phyloP scores from a whole-genome alignment of 1,140 invertebrate species.

The Rhagoletis pomonella region DNA sequence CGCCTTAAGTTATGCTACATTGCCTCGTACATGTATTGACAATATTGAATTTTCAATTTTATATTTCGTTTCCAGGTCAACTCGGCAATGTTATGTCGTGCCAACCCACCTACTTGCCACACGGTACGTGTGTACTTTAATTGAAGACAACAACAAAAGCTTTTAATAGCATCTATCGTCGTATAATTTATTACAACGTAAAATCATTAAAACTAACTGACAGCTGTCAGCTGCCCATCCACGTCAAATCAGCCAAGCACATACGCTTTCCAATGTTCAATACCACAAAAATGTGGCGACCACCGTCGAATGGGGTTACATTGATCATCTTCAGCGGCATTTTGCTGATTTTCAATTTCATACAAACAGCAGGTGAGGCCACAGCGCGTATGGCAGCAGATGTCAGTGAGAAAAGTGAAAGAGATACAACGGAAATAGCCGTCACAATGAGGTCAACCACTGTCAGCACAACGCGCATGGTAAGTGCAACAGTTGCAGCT shows the following conservation, averaged over 20 bases:
- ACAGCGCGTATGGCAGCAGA: constrained; percentile 12
- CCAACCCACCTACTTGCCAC: not conserved
- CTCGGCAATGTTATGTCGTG: not conserved
- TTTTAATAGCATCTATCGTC: not conserved
- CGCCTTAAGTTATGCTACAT: constrained; percentile 13
- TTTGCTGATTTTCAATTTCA: not conserved
- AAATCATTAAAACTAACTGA: constrained; percentile 40
- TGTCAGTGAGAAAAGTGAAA: not conserved
- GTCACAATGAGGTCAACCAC: not conserved
- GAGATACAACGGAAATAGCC: not conserved
- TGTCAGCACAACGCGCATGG: too few species aligned
- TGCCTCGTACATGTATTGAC: not conserved
- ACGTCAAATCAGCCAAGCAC: constrained; percentile 7
- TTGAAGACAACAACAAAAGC: not conserved
- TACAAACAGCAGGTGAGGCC: not conserved
- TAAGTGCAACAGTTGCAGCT: not conserved
- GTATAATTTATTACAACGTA: constrained; percentile 27
- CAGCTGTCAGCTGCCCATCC: constrained; percentile 4
- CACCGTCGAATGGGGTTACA: not conserved
- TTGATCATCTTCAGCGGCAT: constrained; percentile 3
- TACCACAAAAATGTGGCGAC: constrained; percentile 27
- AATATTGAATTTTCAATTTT: constrained; percentile 11
- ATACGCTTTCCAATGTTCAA: not conserved
- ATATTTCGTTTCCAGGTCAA: constrained; percentile 28
- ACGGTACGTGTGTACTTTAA: not conserved